Conservation (phyloP, 2,888 invertebrate species). For the Achlya flavicornis region DNA sequence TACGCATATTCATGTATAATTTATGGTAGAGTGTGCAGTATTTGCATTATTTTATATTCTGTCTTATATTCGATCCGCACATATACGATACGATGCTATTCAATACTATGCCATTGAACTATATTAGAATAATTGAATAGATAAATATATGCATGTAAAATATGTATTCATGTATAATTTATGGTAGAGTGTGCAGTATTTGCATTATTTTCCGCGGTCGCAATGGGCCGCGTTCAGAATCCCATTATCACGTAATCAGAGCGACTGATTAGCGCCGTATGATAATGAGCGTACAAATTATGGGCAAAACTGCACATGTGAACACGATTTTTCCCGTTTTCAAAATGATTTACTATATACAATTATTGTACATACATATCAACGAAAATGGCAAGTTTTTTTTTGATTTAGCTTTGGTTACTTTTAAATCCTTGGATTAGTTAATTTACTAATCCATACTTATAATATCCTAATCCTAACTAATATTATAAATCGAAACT, state of each 20-base stretch:
- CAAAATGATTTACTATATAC: too few species aligned
- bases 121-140: background rate
- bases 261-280: conserved; percentile 69
- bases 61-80: background rate
- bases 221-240: conserved; percentile 49
- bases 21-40: conserved; percentile 24
- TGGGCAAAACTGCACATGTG: conserved; percentile 29
- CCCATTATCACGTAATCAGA: conserved; percentile 72
- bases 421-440: too few species aligned
- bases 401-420: too few species aligned
- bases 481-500: too few species aligned
- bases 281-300: conserved; percentile 55
- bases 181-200: conserved; percentile 36
- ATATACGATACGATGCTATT: background rate
- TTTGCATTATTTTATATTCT: conserved; percentile 60
- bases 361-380: too few species aligned
- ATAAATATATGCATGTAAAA: too few species aligned
- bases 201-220: conserved; percentile 61
- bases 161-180: background rate
- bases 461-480: too few species aligned
- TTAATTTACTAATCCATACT: too few species aligned
- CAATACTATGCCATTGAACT: background rate
- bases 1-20: background rate
- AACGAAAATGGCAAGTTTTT: too few species aligned
- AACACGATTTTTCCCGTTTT: conserved; percentile 22